These are phyloP conservation scores for Terrapene triunguis DNA, from an alignment of 2,113 vertebrate genomes.

Conservation along the genomic window DNA sequence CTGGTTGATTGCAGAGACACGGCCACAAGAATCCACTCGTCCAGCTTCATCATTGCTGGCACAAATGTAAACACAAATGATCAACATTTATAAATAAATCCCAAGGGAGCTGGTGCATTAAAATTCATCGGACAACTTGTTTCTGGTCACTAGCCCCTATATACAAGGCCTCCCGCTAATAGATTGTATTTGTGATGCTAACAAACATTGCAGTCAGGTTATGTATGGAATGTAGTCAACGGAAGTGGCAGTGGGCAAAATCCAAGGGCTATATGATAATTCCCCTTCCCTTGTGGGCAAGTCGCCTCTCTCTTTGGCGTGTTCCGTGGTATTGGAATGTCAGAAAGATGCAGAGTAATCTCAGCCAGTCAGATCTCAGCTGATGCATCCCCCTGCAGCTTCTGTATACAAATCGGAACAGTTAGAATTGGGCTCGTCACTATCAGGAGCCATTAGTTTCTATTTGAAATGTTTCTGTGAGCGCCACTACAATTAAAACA, in stretches of 20 bases:
- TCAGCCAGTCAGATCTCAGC: not conserved
- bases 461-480: not conserved
- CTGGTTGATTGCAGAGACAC: not conserved
- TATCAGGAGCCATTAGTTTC: not conserved
- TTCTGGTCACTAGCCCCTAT: not conserved
- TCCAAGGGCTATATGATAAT: not conserved
- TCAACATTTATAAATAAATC: not conserved
- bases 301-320: not conserved
- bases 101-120: not conserved
- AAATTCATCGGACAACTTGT: not conserved
- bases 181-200: not conserved
- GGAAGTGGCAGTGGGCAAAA: not conserved
- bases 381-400: not conserved
- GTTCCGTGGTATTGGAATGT: not conserved
- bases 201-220: not conserved
- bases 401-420: not conserved
- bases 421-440: not conserved
- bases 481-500: not conserved
- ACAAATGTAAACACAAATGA: not conserved
- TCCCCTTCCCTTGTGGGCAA: not conserved
- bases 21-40: not conserved
- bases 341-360: conserved; percentile 2
- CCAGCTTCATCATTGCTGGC: not conserved
- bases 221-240: not conserved
- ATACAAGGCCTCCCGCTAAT: not conserved